phyloP scores from a whole-genome alignment of 2,888 invertebrate species.

The Ischnura elegans region DNA sequence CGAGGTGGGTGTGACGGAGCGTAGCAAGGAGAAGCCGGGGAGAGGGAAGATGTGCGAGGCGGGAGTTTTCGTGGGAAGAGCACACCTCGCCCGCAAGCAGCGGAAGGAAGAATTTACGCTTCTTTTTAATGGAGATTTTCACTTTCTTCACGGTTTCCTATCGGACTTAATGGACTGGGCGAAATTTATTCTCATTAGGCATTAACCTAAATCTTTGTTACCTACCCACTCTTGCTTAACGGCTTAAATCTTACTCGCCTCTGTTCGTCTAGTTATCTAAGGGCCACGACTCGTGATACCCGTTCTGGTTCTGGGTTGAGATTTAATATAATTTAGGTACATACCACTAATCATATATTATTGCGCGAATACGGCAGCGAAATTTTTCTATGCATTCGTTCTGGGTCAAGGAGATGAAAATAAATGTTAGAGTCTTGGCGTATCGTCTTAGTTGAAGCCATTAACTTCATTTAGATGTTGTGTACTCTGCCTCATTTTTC shows the following conservation, averaged over 20 bases:
- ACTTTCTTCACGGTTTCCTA: conserved; percentile 29
- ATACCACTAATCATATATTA: background rate
- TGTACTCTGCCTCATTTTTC: too few species aligned
- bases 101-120: conserved; percentile 28
- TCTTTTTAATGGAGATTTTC: conserved; percentile 38
- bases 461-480: too few species aligned
- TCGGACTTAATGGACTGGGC: background rate
- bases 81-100: background rate
- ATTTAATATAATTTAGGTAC: background rate
- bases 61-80: background rate
- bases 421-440: too few species aligned
- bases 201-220: background rate
- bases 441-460: too few species aligned
- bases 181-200: background rate
- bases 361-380: too few species aligned
- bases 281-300: background rate
- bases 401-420: too few species aligned
- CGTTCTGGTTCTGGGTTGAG: background rate
- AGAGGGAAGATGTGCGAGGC: background rate
- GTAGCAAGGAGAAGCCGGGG: background rate
- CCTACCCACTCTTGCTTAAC: background rate
- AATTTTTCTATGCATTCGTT: too few species aligned
- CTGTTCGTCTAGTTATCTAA: background rate
- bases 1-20: background rate
- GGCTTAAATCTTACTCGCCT: background rate